Evolutionary conservation across 2,797 vertebrate genomes (phyloP).

Genomic region (Pogonophryne albipinna): DNA sequence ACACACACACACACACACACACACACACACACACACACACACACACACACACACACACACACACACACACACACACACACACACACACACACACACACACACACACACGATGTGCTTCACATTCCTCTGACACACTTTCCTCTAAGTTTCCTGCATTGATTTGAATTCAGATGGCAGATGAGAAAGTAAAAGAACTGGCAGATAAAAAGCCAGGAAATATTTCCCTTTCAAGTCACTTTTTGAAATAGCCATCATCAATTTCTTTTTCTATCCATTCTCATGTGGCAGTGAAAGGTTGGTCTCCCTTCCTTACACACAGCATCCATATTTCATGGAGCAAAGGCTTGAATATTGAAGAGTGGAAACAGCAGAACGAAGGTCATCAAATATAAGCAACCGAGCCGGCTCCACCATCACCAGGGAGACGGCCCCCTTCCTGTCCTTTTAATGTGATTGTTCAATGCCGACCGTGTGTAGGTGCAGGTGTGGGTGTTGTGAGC

Average conservation of each 20-base stretch:
- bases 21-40: no score
- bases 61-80: no score
- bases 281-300: slow-evolving; percentile 62
- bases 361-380: slow-evolving; percentile 59
- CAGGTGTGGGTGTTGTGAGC: slow-evolving; percentile 13
- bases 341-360: slow-evolving; percentile 75
- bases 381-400: slow-evolving; percentile 39
- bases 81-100: slow-evolving; percentile 1
- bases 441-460: slow-evolving; percentile 23
- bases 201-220: slow-evolving; percentile 36
- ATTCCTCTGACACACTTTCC: slow-evolving; percentile 46
- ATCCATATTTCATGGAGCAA: slow-evolving; percentile 77
- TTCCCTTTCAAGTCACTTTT: slow-evolving; percentile 35
- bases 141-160: slow-evolving; percentile 27
- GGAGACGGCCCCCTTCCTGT: slow-evolving; percentile 32
- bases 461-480: slow-evolving; percentile 18
- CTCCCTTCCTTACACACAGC: slow-evolving; percentile 46
- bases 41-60: no score
- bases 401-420: slow-evolving; percentile 16
- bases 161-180: slow-evolving; percentile 55
- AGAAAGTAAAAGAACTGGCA: slow-evolving; percentile 20
- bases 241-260: slow-evolving; percentile 35
- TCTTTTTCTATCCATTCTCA: slow-evolving; percentile 40
- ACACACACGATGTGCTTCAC: slow-evolving; percentile 21
- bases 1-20: no score